Evolutionary conservation across 2,113 vertebrate species (phyloP).

Genomic region (Anguilla rostrata): DNA sequence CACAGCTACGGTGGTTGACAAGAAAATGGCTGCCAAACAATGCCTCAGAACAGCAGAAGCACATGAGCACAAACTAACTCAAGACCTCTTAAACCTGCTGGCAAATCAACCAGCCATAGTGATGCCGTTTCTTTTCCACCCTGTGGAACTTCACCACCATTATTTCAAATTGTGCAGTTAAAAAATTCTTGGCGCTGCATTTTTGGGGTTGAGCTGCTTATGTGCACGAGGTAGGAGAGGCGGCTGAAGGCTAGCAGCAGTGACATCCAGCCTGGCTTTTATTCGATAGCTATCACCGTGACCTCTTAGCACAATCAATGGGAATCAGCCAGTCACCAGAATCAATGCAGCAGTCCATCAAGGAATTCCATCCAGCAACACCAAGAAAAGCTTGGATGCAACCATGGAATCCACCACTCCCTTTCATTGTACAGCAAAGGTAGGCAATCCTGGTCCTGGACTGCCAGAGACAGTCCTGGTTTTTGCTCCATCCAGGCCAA

Average conservation of each 20-base stretch:
- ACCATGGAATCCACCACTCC: background rate
- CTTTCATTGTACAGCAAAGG: background rate
- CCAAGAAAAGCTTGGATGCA: background rate
- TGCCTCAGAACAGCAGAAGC: too few relatives aligned
- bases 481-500: too few relatives aligned
- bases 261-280: slow-evolving; percentile 40
- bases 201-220: slow-evolving; percentile 35
- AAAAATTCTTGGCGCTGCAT: slow-evolving; percentile 6
- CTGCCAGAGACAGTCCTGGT: too few relatives aligned
- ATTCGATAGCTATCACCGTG: slow-evolving; percentile 51
- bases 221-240: slow-evolving; percentile 40
- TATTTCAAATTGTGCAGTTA: background rate
- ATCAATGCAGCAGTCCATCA: slow-evolving; percentile 20
- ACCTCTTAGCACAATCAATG: slow-evolving; percentile 53
- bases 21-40: too few relatives aligned
- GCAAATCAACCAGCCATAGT: too few relatives aligned
- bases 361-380: background rate
- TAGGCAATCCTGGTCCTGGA: too few relatives aligned
- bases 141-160: background rate
- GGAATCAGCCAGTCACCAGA: slow-evolving; percentile 35
- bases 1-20: too few relatives aligned
- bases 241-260: slow-evolving; percentile 37
- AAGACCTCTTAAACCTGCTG: too few relatives aligned
- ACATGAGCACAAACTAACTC: too few relatives aligned
- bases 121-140: background rate